A percentile compares a stretch with the other conserved stretches of the same genome.
Evolutionary conservation across 2,888 invertebrate species (phyloP).

Genomic region (Bembecia ichneumoniformis): DNA sequence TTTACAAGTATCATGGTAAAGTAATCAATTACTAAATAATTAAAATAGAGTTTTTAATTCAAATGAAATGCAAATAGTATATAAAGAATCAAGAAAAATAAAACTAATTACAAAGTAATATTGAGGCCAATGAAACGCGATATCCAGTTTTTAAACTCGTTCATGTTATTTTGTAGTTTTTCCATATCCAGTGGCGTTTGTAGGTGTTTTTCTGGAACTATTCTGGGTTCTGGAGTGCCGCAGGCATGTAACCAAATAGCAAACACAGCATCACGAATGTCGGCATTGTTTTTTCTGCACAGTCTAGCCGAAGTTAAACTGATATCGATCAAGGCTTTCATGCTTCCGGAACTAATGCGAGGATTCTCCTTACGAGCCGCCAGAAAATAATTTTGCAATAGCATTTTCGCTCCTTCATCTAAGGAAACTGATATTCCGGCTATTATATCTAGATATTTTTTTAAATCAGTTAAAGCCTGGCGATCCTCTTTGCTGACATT

Average conservation of each 20-base stretch:
- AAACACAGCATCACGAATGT: slow-evolving; percentile 49
- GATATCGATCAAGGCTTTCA: slow-evolving; percentile 38
- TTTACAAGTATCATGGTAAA: no score
- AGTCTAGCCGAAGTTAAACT: slow-evolving; percentile 49
- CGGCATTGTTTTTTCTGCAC: slow-evolving; percentile 40
- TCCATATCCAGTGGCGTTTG: slow-evolving; percentile 44
- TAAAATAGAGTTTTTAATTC: not conserved
- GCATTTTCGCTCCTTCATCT: slow-evolving; percentile 29
- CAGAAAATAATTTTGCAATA: slow-evolving; percentile 48
- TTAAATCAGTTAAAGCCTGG: slow-evolving; percentile 33
- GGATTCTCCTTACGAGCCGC: slow-evolving; percentile 47
- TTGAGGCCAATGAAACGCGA: slow-evolving; percentile 37
- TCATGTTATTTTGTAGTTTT: slow-evolving; percentile 37
- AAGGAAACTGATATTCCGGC: slow-evolving; percentile 40
- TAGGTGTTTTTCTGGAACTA: slow-evolving; percentile 54
- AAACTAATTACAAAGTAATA: slow-evolving; percentile 7
- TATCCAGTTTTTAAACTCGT: slow-evolving; percentile 50
- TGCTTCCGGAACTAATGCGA: slow-evolving; percentile 38
- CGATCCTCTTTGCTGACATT: slow-evolving; percentile 28
- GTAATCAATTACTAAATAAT: no score
- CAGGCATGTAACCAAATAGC: slow-evolving; percentile 60
- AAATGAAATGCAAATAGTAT: not conserved
- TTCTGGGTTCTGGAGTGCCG: slow-evolving; percentile 47
- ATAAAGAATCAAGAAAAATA: not conserved
- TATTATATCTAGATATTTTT: slow-evolving; percentile 39